A percentile compares a stretch with the other conserved stretches of the same genome.
Conservation (phyloP, 2,888 invertebrate species). For the Cryptosula pallasiana region DNA sequence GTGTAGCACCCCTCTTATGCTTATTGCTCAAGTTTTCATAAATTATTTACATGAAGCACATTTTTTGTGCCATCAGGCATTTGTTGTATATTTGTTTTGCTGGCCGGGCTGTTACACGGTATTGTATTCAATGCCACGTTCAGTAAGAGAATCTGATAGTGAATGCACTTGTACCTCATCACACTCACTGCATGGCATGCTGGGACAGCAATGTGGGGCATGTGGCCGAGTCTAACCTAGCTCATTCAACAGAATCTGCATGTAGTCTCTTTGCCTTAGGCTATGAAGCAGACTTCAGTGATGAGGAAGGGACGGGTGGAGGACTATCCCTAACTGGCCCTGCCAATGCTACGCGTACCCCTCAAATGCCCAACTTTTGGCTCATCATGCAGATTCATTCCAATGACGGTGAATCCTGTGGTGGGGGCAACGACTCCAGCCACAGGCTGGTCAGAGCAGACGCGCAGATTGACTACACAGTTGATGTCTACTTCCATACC, state of each 20-base stretch:
- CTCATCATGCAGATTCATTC: constrained; percentile 64
- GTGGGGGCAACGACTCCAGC: not conserved
- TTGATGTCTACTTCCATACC: constrained; percentile 66
- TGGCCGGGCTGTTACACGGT: no score
- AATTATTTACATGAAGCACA: no score
- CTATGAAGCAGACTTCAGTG: constrained; percentile 54
- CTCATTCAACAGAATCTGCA: no score
- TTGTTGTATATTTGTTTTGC: no score
- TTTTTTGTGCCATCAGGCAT: no score
- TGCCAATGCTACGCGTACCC: constrained; percentile 27
- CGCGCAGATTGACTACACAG: constrained; percentile 52
- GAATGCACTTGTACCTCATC: no score
- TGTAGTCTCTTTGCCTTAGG: no score
- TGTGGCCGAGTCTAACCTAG: no score
- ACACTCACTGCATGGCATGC: not conserved
- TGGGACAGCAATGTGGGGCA: not conserved
- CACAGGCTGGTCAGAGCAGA: not conserved
- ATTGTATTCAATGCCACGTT: no score
- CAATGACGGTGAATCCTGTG: constrained; percentile 55
- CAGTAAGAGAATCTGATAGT: no score
- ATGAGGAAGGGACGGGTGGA: constrained; percentile 52
- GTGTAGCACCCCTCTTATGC: no score
- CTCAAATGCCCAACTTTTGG: constrained; percentile 67
- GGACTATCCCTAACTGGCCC: constrained; percentile 39
- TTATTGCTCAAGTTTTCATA: no score